Base-by-base conservation (phyloP, 2,888 invertebrate species). In the Terebella lapidaria region DNA sequence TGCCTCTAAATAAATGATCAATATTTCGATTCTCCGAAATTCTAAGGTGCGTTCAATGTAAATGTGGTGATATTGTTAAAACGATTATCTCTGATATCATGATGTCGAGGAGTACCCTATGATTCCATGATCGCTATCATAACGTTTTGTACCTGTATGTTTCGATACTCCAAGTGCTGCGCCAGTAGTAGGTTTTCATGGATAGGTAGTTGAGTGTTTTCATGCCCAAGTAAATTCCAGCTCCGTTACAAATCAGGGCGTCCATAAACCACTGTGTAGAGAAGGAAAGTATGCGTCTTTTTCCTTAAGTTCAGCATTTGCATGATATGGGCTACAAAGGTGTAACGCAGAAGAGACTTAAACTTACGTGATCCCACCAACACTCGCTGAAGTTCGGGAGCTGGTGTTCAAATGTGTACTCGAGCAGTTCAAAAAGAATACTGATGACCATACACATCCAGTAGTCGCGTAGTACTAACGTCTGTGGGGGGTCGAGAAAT, bases 351-450 rank as follows among this genome's bases (percentile, higher is more conserved):
- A 35, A 10, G n/a, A 10, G n/a, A 35, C 10, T 5, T 20, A 49
- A 10, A 80, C 83, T 81, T 68, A 84, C 83, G 75, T 84, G 84
- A 71, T 84, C 84, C 84, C 84, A 84, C 84, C 84, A 85, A 68
- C 84, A 85, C 71, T 85, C 85, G 62, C 82, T 81, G 72, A 85
- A 85, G 74, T 85, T 85, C 22, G 84, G 84, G 54, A 85, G 72
- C 71, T 85, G 84, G 68, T 84, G 84, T 67, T 85, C 84, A 49
- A 85, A 70, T 1, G 84, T 84, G 71, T 85, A 85, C 71, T 85
- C 85, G 58, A 85, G 71, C 5, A 85, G 69, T 70, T 85, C 85
- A 75, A 85, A 85, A 82, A 84, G 83, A 52, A 85, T 75, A 59
- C 84, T 84, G 59, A 84, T 75, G 1, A 85, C 83, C 54, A 77